Percentiles rank a stretch among this genome's conserved stretches.
phyloP scores from a whole-genome alignment of 2,888 invertebrate genomes.

The Philonicus albiceps region DNA sequence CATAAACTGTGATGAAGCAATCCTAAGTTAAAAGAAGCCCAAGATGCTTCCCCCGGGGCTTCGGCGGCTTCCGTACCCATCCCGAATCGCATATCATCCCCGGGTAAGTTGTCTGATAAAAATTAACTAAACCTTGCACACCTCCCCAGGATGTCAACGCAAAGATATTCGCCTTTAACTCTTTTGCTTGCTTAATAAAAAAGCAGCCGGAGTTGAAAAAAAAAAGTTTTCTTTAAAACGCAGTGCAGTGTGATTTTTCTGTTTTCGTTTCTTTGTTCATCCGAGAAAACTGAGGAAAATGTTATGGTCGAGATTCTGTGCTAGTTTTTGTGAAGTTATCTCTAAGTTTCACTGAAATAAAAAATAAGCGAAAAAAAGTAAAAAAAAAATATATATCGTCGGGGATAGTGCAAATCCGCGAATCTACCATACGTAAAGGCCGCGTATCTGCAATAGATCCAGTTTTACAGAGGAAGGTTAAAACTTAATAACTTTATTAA shows the following conservation, averaged over 20 bases:
- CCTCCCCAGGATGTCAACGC: background rate
- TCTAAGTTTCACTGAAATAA: background rate
- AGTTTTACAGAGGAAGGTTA: too few relatives aligned
- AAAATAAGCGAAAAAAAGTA: background rate
- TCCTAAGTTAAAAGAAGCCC: background rate
- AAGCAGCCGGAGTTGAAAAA: background rate
- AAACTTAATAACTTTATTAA: too few relatives aligned
- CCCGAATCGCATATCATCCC: background rate
- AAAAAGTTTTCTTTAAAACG: background rate
- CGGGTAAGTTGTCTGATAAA: background rate
- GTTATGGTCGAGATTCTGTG: background rate
- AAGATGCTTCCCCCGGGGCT: background rate
- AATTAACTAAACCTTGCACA: background rate
- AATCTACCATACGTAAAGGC: too few relatives aligned
- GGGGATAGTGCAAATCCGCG: too few relatives aligned
- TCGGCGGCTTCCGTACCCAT: background rate
- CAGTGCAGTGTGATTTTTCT: background rate
- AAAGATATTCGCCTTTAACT: background rate
- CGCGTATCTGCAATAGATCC: too few relatives aligned
- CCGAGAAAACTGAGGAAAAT: background rate
- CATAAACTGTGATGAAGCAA: constrained; percentile 7
- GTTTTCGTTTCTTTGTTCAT: background rate
- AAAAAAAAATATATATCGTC: too few relatives aligned
- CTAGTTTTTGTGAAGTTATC: background rate
- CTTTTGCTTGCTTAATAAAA: background rate